phyloP scores from a whole-genome alignment of 2,113 vertebrate species.

The Protobothrops flavoviridis region DNA sequence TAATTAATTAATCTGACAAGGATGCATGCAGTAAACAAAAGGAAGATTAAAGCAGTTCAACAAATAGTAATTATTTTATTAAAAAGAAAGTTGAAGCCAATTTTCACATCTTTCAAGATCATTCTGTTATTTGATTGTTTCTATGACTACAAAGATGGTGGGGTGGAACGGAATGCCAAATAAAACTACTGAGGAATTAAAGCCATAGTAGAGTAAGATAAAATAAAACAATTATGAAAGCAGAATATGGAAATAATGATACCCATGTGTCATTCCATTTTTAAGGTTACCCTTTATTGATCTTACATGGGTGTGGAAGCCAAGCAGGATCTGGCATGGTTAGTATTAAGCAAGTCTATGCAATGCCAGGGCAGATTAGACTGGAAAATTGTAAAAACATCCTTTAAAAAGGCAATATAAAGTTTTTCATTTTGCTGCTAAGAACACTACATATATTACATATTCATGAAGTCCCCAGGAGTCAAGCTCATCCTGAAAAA shows the following conservation, averaged over 20 bases:
- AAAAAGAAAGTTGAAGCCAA: constrained; percentile 3
- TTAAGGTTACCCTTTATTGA: background rate
- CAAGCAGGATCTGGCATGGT: background rate
- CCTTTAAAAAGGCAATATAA: background rate
- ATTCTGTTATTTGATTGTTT: constrained; percentile 34
- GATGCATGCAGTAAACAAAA: constrained; percentile 50
- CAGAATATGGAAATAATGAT: background rate
- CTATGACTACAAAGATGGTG: background rate
- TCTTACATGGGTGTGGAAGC: background rate
- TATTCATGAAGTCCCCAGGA: background rate
- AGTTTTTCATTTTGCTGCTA: background rate
- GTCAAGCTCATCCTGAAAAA: background rate
- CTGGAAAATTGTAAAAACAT: background rate
- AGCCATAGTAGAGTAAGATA: background rate
- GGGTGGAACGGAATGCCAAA: background rate
- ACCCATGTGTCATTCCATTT: background rate
- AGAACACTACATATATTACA: background rate
- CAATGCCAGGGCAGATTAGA: background rate
- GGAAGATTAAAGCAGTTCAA: constrained; percentile 44
- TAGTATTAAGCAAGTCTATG: background rate
- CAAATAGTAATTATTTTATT: constrained; percentile 44
- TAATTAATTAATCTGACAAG: constrained; percentile 57
- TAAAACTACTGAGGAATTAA: background rate
- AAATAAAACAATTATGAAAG: background rate
- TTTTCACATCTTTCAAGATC: constrained; percentile 17